Conservation (phyloP, 2,888 invertebrate genomes). For the Drosophila kokeensis region DNA sequence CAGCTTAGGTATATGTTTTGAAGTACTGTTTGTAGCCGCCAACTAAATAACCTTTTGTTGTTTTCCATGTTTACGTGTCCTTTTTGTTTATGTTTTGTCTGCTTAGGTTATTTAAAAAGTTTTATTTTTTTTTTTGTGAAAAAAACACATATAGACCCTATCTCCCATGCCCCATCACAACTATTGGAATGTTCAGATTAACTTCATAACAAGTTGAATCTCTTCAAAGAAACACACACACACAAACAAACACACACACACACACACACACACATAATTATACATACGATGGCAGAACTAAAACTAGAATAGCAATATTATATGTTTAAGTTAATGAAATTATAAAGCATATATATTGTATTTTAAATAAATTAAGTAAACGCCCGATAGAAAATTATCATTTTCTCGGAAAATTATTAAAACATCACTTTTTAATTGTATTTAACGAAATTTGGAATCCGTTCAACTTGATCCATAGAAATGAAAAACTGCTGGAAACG, state of each 20-base stretch:
- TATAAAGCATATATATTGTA: constrained; percentile 64
- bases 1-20: constrained; percentile 11
- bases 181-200: constrained; percentile 23
- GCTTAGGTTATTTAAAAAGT: constrained; percentile 38
- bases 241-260: constrained; percentile 21
- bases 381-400: constrained; percentile 25
- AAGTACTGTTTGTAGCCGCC: constrained; percentile 18
- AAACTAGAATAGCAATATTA: constrained; percentile 77
- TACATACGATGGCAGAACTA: constrained; percentile 59
- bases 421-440: background rate
- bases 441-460: background rate
- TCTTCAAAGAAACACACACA: constrained; percentile 34
- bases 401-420: constrained; percentile 2
- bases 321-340: constrained; percentile 72
- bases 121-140: constrained; percentile 4
- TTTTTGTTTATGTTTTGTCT: constrained; percentile 32
- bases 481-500: background rate
- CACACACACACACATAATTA: constrained; percentile 17
- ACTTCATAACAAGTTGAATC: constrained; percentile 27
- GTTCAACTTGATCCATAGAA: background rate
- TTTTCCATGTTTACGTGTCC: constrained; percentile 31
- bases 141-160: background rate
- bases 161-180: background rate
- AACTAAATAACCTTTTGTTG: constrained; percentile 22
- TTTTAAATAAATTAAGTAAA: constrained; percentile 66